Evolutionary conservation across 2,797 vertebrate genomes (phyloP).

Genomic region (Mus minutoides): DNA sequence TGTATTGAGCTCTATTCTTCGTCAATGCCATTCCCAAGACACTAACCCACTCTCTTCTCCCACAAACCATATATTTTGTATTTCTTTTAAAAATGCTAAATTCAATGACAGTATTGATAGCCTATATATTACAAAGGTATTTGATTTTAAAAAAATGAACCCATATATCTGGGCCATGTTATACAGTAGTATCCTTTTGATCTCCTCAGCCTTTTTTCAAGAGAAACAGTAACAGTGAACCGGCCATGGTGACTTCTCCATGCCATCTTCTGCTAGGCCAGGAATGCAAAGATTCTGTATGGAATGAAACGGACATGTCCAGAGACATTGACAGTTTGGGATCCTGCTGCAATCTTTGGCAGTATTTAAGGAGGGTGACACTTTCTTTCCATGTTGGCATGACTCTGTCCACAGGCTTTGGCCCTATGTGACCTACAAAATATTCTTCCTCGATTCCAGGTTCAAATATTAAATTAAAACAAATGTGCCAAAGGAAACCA

Average conservation of each 20-base stretch:
- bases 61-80: background rate
- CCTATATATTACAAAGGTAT: background rate
- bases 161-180: background rate
- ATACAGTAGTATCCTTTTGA: background rate
- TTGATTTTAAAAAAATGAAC: background rate
- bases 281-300: background rate
- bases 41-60: background rate
- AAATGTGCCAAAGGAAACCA: constrained; percentile 69
- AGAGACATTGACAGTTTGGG: background rate
- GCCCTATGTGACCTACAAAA: background rate
- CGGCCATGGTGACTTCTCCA: background rate
- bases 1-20: background rate
- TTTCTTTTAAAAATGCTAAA: constrained; percentile 39
- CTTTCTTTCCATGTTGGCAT: background rate
- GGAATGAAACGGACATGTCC: rapidly evolving
- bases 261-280: background rate
- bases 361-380: background rate
- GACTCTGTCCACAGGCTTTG: background rate
- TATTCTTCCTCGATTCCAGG: constrained; percentile 16
- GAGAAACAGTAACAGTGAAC: background rate
- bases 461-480: constrained; percentile 76
- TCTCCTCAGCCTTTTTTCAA: background rate
- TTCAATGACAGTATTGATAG: background rate
- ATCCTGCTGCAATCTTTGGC: background rate
- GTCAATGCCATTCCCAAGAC: background rate